Evolutionary conservation across 2,113 vertebrate species (phyloP), one percentile per base, ranked within the genome.

Genomic region (Ifrita kowaldi): DNA sequence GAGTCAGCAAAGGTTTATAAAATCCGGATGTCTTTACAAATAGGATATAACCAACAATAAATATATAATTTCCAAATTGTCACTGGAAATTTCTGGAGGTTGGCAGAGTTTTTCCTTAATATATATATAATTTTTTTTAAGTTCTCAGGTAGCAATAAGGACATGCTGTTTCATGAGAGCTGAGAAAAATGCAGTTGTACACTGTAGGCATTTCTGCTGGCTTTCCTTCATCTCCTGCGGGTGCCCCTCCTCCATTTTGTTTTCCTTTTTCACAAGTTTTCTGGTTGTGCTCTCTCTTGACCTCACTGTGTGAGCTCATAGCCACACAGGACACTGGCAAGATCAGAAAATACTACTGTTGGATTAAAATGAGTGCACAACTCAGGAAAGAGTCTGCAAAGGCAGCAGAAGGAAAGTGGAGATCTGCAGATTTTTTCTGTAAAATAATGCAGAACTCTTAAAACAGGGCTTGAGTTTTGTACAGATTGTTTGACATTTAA

Each of bases 191-290:
- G 95, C 84, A 64, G 81, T 92, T 70, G 28, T 89, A 93, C 16
- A 47, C 92, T 97, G 46, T 93, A 97, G 96, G 83, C 93, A 94
- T 96, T 98, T 98, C 91, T 98, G 91, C 95, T 96, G 91, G 78
- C 55, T 87, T 96, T 89, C 96, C 91, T 94, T 97, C 85, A 84
- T 90, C 63, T 94, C 95, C 84, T 77, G 65, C 13, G n/a, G 33
- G 79, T 94, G 93, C 64, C 95, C 74, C 77, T 90, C 81, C 86
- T 96, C 87, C 81, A 96, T 97, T 97, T 97, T 90, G 92, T 97
- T 97, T 97, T 89, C 67, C 55, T 97, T 96, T 94, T 94, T 84
- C 93, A 50, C 82, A 67, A 76, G 60, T 96, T 88, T 96, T 93
- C 94, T 96, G 67, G 82, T 95, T 78, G 83, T 93, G 91, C 93